Base-by-base conservation (phyloP, 1,140 invertebrate genomes). In the Diorhabda carinulata region DNA sequence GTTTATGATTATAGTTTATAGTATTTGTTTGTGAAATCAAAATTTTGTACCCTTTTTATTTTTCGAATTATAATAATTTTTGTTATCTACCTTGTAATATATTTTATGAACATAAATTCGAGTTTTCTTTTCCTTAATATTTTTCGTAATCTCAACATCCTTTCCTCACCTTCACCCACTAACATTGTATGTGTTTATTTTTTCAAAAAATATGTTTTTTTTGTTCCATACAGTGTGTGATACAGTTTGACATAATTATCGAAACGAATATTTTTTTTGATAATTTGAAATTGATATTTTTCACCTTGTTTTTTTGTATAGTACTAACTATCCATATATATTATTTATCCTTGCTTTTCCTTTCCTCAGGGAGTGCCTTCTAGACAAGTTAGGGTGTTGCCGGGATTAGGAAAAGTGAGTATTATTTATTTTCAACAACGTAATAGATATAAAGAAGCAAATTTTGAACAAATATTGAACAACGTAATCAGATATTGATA, bases 371-470 rank as follows among this genome's bases (percentile, higher is more conserved):
- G 66, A 61, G 69, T 74, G 63, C 78, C 77, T 67, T 80, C 80
- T 43, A 72, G 76, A 69, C 80, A 81, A 79, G 78, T 81, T 25
- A 77, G 77, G 66, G 74, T 81, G 47, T 74, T 81, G 44, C 80
- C 80, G 62, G 79, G 80, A 59, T 72, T 81, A 57, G 80, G 80
- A 68, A 80, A 80, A 78, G 80, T 81, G 78, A 79, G 80, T 76
- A 25, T 25, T 25, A 25, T 25, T 25, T 25, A 25, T 25, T 25
- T 25, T 25, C 25, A 25, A 25, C 25, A 25, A 25, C 0, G 25
- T 25, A 25, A 25, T 25, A 25, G 25, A 25, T 25, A 25, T 25
- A 25, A 25, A 25, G 25, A 25, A 25, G 25, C 25, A 25, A 25
- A 25, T 25, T 25, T 25, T 25, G 25, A 25, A 25, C 25, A 25